Conservation (phyloP, 1,140 invertebrate species). For the Sinella curviseta region DNA sequence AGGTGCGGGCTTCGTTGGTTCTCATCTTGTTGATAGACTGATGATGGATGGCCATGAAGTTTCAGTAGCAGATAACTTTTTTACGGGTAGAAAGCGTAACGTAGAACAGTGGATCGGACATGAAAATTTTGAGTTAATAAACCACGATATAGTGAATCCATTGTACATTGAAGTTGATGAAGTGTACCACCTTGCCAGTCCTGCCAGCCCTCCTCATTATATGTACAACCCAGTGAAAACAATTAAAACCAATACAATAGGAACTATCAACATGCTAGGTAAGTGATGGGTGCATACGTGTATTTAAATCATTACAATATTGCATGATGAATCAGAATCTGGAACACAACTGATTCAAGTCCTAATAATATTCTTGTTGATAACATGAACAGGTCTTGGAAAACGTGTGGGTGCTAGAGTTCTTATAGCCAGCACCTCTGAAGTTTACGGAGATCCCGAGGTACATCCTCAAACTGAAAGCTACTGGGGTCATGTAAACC, state of each 20-base stretch:
- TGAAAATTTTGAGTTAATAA: constrained; percentile 97
- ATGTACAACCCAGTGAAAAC: constrained; percentile 99
- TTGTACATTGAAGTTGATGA: constrained; percentile 98
- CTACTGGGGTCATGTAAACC: constrained; percentile 99
- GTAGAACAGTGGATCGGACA: constrained; percentile 99
- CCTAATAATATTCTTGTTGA: too few relatives aligned
- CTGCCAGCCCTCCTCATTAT: constrained; percentile 97
- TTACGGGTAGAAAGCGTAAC: constrained; percentile 94
- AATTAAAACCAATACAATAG: constrained; percentile 98
- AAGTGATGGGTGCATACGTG: constrained; percentile 50
- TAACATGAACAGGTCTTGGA: constrained; percentile 77
- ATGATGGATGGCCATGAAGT: constrained; percentile 98
- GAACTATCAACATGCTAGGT: constrained; percentile 99
- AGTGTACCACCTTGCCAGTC: constrained; percentile 98
- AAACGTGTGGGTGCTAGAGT: constrained; percentile 91
- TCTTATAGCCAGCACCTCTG: constrained; percentile 95
- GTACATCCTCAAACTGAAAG: constrained; percentile 92
- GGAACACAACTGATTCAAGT: too few relatives aligned
- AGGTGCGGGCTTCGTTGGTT: constrained; percentile 98
- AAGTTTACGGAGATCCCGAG: constrained; percentile 96
- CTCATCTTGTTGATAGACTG: constrained; percentile 88
- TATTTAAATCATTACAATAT: not conserved
- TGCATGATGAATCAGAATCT: not conserved
- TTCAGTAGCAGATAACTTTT: constrained; percentile 97
- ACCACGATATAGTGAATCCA: constrained; percentile 98